phyloP scores from a whole-genome alignment of 2,113 vertebrate species.

The Clarias macrocephalus region DNA sequence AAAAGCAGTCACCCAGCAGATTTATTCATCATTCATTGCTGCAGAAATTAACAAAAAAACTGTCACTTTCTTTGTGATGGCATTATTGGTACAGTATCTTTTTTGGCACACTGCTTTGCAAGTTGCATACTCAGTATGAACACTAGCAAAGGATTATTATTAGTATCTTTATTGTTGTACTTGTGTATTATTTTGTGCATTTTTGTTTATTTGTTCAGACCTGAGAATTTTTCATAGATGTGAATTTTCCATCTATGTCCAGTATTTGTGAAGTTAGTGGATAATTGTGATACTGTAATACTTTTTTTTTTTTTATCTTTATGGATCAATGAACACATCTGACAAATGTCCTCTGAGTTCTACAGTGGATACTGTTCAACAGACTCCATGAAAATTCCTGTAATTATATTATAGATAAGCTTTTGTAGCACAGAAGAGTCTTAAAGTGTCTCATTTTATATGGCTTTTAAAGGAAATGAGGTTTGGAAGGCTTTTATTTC shows the following conservation, averaged over 20 bases:
- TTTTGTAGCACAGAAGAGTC: background rate
- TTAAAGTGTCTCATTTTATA: constrained; percentile 22
- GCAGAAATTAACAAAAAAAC: background rate
- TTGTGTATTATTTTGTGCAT: background rate
- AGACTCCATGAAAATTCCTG: background rate
- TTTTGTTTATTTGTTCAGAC: background rate
- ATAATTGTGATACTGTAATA: too few relatives aligned
- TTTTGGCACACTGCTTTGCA: background rate
- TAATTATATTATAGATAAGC: background rate
- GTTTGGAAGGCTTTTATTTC: constrained; percentile 19
- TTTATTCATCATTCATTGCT: background rate
- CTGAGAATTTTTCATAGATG: too few relatives aligned
- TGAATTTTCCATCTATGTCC: background rate
- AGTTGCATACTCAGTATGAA: background rate
- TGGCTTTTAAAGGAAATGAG: constrained; percentile 26
- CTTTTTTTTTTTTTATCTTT: too few relatives aligned
- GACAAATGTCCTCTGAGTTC: background rate
- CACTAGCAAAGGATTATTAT: background rate
- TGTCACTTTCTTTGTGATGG: background rate
- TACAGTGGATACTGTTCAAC: background rate
- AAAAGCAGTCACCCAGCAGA: background rate
- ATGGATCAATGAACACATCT: background rate
- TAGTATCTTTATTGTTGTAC: background rate
- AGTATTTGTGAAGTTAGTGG: background rate
- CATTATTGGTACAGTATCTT: background rate